Evolutionary conservation across 92 coral and sea anemone species (phyloP), one percentile per base, ranked within the genome.

Genomic region (Parazoanthus atlanticus): DNA sequence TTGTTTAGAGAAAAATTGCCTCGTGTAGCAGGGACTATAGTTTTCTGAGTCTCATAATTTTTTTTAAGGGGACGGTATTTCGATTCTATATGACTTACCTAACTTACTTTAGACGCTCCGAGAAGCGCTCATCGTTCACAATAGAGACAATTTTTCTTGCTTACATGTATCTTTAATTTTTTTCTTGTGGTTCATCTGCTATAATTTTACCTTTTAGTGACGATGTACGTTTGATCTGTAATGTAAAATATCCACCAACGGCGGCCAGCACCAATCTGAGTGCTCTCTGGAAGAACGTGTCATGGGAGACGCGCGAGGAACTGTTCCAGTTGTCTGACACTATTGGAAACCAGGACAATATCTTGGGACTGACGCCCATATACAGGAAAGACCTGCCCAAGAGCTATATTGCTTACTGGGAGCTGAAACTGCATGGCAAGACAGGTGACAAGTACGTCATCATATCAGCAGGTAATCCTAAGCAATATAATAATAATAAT

Each of bases 371-470:
- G 30, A 90, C 93, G 73, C 98, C 98, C 13, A 86, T 95, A 21
- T 95, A 89, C 74, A 88, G 98, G 49, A 95, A 95, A 72, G 98
- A 95, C 82, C 91, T 95, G 74, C 98, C 98, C 9, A 15, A 76
- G 49, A 82, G 85, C 64, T 95, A 93, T 31, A 89, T 95, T 69
- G 98, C 98, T 0, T 95, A 95, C 85, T 95, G 98, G 98, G 98
- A 95, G 64, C 90, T 94, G 5, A 95, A 93, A 77, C 31, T 95
- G 41, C 81, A 89, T 80, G 92, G 92, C 26, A 93, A 87, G 78
- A 93, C 82, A 16, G 96, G 96, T 19, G 98, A 93, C 66, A 93
- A 90, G 76, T 95, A 95, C 64, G 92, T 95, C 56, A 93, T 95
- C 61, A 90, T 95, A 47, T 95, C 98, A 29, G 96, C 98, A 85